These are phyloP conservation scores for Procambarus virginalis DNA, from an alignment of 1,140 invertebrate species.

Conservation along the genomic window DNA sequence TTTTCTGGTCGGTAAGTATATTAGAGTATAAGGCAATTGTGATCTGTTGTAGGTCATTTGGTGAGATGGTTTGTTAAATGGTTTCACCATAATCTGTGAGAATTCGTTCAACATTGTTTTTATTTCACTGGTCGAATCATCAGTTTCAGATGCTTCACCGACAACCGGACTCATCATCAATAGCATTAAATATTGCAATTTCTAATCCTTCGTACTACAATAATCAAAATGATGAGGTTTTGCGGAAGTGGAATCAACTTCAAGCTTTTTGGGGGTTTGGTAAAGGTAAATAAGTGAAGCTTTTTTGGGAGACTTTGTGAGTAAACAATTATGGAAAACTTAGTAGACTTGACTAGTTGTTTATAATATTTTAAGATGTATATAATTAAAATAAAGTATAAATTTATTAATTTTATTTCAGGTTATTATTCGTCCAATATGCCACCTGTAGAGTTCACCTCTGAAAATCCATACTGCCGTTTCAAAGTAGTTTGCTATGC, in stretches of 20 bases:
- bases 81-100: too few relatives aligned
- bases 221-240: constrained; percentile 28
- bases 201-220: constrained; percentile 15
- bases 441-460: constrained; percentile 30
- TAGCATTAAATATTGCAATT: constrained; percentile 34
- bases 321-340: not conserved
- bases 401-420: not conserved
- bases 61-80: too few relatives aligned
- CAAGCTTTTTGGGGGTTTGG: constrained; percentile 38
- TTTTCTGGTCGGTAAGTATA: too few relatives aligned
- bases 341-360: too few relatives aligned
- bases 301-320: too few relatives aligned
- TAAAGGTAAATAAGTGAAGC: not conserved
- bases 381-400: not conserved
- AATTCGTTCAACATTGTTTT: too few relatives aligned
- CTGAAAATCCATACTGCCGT: constrained; percentile 86
- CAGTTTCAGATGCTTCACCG: not conserved
- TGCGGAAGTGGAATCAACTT: constrained; percentile 39
- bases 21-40: too few relatives aligned
- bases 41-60: too few relatives aligned
- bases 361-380: too few relatives aligned
- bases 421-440: constrained; percentile 40
- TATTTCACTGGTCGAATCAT: too few relatives aligned
- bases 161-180: constrained; percentile 13
- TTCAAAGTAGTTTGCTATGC: constrained; percentile 95